Evolutionary conservation across 2,888 invertebrate species (phyloP), one percentile per base, ranked within the genome.

Genomic region (Amiota communis): DNA sequence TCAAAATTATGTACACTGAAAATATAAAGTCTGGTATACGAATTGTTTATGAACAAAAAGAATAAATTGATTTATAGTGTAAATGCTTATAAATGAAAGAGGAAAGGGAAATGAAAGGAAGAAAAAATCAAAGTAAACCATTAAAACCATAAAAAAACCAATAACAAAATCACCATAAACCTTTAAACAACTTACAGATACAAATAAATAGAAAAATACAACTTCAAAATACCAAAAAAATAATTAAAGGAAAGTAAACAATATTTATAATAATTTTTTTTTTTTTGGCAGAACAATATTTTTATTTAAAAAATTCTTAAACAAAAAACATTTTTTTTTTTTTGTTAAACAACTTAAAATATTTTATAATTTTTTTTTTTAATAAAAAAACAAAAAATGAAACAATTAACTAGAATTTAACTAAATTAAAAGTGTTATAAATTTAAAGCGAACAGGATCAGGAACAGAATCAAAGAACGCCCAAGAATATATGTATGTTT

Each of bases 161-260:
- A 1, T 3, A 23, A 23, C 23, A 23, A 23, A 23, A 2, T 68
- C 47, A 71, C 12, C 63, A 46, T 9, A 46, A 67, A 65, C n/a
- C 20, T 63, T 48, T 47, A 70, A 65, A 17, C 8, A 48, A 64
- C 9, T 53, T 36, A 64, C 20, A 12, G 57, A 8, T n/a, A n/a
- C 8, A 20, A 73, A 56, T 15, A 70, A 49, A 65, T 36, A 65
- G 70, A 47, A 59, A 65, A 71, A 15, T 63, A 47, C 59, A 70
- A 67, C 56, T n/a, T 71, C 57, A 67, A 23, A 63, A 63, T 36
- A 23, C 63, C 11, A 36, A 63, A 70, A 20, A 51, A 59, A 70
- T 70, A 20, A 53, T 13, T 9, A 59, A 8, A 17, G 36, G n/a
- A 13, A 13, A 46, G 4, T 36, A 11, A 23, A 20, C 13, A 13